These are phyloP conservation scores for Sepiola atlantica DNA, from an alignment of 2,888 invertebrate genomes.

Conservation along the genomic window DNA sequence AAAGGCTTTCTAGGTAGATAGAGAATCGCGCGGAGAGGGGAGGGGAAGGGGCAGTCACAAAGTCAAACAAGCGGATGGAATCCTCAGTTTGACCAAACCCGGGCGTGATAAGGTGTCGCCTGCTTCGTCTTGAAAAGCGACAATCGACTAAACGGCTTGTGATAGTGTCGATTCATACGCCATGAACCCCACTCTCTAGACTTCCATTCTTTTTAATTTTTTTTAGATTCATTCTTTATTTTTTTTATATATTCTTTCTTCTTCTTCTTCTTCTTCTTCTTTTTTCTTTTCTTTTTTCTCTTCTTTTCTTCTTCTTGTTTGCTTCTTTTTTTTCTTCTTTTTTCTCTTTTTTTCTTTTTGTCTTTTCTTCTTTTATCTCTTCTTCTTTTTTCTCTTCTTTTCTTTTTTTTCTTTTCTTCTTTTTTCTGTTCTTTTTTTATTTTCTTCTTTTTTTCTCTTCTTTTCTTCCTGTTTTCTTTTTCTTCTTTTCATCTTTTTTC, in stretches of 20 bases:
- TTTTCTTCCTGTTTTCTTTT: not conserved
- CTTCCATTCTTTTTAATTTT: not conserved
- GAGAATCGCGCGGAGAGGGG: not conserved
- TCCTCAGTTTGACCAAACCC: not conserved
- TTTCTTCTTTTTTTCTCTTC: not conserved
- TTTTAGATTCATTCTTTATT: not conserved
- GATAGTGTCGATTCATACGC: not conserved
- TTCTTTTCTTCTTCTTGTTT: not conserved
- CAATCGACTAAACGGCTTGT: not conserved
- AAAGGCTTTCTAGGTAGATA: slow-evolving; percentile 23
- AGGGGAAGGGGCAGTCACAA: not conserved
- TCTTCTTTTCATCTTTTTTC: too few relatives aligned
- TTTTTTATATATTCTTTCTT: not conserved
- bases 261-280: not conserved
- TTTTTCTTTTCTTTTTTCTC: not conserved
- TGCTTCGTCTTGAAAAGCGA: not conserved
- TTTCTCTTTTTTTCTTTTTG: not conserved
- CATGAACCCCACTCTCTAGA: not conserved
- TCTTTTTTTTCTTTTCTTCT: not conserved
- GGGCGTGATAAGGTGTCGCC: slow-evolving; percentile 21
- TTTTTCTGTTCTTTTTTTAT: not conserved
- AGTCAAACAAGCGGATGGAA: not conserved
- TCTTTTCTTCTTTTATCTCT: not conserved
- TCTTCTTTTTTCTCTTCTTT: not conserved
- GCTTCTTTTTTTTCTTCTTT: not conserved